These are phyloP conservation scores for Passer domesticus DNA, from an alignment of 2,113 vertebrate species.

Conservation along the genomic window DNA sequence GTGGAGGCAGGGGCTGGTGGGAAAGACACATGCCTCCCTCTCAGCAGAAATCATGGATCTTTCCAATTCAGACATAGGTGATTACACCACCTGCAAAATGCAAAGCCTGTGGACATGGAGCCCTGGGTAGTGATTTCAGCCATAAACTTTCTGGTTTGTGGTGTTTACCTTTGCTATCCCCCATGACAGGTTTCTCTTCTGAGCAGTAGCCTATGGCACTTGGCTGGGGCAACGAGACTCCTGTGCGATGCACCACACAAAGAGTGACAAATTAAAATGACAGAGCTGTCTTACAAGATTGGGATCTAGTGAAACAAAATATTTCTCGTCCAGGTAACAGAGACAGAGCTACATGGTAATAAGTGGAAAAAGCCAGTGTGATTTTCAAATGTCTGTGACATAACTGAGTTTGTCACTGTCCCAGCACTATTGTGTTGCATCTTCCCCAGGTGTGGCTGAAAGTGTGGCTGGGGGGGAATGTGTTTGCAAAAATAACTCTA, in stretches of 20 bases:
- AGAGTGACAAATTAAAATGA: constrained; percentile 82
- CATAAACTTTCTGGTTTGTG: constrained; percentile 64
- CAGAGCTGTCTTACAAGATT: constrained; percentile 78
- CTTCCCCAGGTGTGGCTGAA: constrained; percentile 15
- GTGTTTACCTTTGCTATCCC: constrained; percentile 67
- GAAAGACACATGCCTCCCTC: background rate
- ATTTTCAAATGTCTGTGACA: constrained; percentile 53
- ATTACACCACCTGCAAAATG: constrained; percentile 63
- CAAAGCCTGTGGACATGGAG: constrained; percentile 54
- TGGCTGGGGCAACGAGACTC: constrained; percentile 63
- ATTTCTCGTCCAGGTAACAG: constrained; percentile 71
- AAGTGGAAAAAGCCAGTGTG: constrained; percentile 50
- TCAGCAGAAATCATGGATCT: constrained; percentile 33
- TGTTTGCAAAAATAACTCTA: constrained; percentile 11
- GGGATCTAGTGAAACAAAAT: constrained; percentile 75
- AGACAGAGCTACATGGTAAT: constrained; percentile 61
- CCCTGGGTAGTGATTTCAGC: constrained; percentile 66
- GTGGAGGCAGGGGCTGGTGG: background rate
- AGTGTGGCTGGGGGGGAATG: background rate
- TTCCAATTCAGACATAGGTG: constrained; percentile 55
- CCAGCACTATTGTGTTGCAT: background rate
- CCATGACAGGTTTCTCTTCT: constrained; percentile 58
- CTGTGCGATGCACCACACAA: constrained; percentile 42
- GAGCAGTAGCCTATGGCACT: constrained; percentile 73
- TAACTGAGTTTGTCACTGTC: constrained; percentile 67